Conservation (phyloP, 2,797 vertebrate genomes). For the Rhynchotus rufescens region DNA sequence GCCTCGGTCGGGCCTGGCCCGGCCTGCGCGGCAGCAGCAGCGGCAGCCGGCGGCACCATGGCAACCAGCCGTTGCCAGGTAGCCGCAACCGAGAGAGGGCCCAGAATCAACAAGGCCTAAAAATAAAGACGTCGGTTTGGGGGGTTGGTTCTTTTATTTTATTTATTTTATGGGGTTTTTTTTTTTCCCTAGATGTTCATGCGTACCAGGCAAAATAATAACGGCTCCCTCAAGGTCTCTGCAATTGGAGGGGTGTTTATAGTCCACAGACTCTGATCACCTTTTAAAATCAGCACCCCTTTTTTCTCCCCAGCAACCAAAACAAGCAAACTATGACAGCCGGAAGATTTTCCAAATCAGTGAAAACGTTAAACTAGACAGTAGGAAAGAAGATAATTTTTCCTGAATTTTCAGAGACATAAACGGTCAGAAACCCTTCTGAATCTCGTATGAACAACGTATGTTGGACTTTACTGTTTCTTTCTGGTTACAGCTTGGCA, state of each 20-base stretch:
- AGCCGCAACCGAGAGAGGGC: constrained; percentile 77
- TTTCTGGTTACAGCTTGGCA: not conserved
- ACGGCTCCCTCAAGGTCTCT: not conserved
- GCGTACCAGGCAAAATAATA: constrained; percentile 67
- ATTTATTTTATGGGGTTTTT: no score
- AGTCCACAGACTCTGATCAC: not conserved
- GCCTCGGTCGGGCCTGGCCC: not conserved
- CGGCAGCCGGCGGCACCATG: constrained; percentile 80
- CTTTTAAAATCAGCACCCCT: constrained; percentile 27
- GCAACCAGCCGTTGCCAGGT: constrained; percentile 85
- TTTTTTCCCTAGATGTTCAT: constrained; percentile 59
- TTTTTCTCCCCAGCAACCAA: not conserved
- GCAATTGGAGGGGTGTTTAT: not conserved
- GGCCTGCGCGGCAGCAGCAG: not conserved
- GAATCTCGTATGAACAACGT: not conserved
- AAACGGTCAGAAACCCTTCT: not conserved
- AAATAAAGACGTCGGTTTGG: constrained; percentile 79
- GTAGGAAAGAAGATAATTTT: not conserved
- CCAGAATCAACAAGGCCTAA: constrained; percentile 84
- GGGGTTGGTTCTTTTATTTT: not conserved
- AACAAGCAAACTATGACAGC: not conserved
- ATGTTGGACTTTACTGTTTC: not conserved
- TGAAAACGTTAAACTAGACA: not conserved
- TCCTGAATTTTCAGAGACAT: not conserved
- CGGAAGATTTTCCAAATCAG: not conserved